Conservation (phyloP, 2,797 vertebrate species). For the Limosa lapponica region DNA sequence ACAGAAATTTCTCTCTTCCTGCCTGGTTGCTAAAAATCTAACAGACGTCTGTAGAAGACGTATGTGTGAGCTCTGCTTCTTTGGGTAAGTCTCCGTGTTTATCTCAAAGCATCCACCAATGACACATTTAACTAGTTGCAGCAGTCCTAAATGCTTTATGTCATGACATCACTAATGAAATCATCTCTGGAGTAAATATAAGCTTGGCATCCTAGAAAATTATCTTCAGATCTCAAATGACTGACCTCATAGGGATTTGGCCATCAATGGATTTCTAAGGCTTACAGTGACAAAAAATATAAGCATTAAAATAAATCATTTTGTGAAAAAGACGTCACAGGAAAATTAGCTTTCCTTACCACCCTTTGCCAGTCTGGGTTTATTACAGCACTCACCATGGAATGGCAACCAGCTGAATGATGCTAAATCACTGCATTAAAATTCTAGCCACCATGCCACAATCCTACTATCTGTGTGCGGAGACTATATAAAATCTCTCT, state of each 20-base stretch:
- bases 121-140: not conserved
- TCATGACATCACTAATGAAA: slow-evolving; percentile 23
- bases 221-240: slow-evolving; percentile 10
- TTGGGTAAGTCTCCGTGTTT: not conserved
- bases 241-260: not conserved
- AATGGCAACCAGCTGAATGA: not conserved
- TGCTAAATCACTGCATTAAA: not conserved
- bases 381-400: not conserved
- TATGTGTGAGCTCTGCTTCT: not conserved
- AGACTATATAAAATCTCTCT: not conserved
- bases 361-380: not conserved
- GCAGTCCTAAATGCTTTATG: not conserved
- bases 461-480: not conserved
- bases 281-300: not conserved
- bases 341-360: not conserved
- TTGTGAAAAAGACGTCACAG: not conserved
- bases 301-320: not conserved
- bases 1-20: not conserved
- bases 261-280: not conserved
- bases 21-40: not conserved
- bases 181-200: slow-evolving; percentile 27
- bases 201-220: not conserved
- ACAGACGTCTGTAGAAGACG: not conserved
- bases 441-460: not conserved
- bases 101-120: not conserved